Percentiles rank a stretch among this genome's conserved stretches.
phyloP scores from a whole-genome alignment of 2,797 vertebrate genomes.

The Cynodonichthys magdalenae region DNA sequence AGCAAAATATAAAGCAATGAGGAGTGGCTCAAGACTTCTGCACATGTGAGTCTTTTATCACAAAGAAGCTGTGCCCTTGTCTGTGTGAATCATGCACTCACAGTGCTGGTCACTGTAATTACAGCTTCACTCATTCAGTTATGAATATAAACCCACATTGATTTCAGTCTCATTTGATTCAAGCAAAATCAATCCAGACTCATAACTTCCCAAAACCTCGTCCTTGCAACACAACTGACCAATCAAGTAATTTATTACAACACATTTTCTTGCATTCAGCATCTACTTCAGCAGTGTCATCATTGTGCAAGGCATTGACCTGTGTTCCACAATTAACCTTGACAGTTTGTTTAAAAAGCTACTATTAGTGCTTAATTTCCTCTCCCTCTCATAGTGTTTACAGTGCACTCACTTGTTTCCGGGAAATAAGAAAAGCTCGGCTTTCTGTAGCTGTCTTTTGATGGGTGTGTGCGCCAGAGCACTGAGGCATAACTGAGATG shows the following conservation, averaged over 20 bases:
- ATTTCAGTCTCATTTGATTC: slow-evolving; percentile 54
- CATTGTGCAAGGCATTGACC: slow-evolving; percentile 29
- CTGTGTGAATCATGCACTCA: too few species aligned
- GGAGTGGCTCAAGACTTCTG: too few species aligned
- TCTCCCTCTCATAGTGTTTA: not conserved
- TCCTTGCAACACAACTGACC: slow-evolving; percentile 15
- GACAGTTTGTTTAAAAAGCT: slow-evolving; percentile 18
- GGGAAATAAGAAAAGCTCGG: slow-evolving; percentile 43
- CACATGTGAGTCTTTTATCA: slow-evolving; percentile 20
- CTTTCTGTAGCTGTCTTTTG: slow-evolving; percentile 49
- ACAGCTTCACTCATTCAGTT: slow-evolving; percentile 41
- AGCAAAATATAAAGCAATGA: too few species aligned
- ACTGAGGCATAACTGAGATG: slow-evolving; percentile 75
- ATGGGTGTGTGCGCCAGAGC: slow-evolving; percentile 32
- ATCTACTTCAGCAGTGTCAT: not conserved
- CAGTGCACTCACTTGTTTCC: slow-evolving; percentile 15
- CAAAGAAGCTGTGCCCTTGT: slow-evolving; percentile 8
- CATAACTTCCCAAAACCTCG: slow-evolving; percentile 27
- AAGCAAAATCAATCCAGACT: slow-evolving; percentile 50
- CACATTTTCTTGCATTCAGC: slow-evolving; percentile 10
- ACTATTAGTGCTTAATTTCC: slow-evolving; percentile 18
- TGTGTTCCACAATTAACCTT: slow-evolving; percentile 32
- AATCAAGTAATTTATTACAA: slow-evolving; percentile 29
- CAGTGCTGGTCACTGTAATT: slow-evolving; percentile 18
- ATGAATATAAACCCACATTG: slow-evolving; percentile 53